Conservation (phyloP, 2,113 vertebrate genomes). For the Falco punctatus region DNA sequence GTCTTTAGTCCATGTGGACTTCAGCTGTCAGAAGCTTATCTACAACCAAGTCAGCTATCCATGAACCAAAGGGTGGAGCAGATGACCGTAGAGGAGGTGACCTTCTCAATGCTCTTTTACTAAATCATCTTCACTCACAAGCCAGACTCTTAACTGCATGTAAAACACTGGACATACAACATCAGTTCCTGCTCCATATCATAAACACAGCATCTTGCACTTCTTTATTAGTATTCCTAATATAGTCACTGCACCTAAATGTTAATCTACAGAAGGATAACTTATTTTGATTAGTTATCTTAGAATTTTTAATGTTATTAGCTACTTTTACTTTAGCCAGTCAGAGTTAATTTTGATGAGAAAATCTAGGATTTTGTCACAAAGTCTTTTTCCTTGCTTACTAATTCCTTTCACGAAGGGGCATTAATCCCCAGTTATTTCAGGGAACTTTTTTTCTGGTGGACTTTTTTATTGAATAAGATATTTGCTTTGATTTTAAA, state of each 20-base stretch:
- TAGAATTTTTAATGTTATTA: background rate
- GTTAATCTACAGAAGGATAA: background rate
- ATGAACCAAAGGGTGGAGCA: background rate
- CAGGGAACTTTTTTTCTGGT: background rate
- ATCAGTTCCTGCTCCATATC: background rate
- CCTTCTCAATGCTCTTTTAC: background rate
- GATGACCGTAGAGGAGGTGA: background rate
- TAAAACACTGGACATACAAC: background rate
- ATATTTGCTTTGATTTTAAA: background rate
- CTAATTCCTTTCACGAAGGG: background rate
- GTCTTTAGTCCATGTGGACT: background rate
- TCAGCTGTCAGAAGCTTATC: background rate
- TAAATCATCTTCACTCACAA: background rate
- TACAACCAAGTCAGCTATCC: background rate
- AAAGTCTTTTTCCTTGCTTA: background rate
- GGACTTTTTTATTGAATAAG: background rate
- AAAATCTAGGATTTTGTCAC: background rate
- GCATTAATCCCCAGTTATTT: background rate
- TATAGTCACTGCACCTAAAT: background rate
- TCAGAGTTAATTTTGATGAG: background rate
- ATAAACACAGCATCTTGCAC: background rate
- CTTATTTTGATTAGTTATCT: background rate
- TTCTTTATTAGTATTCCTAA: background rate
- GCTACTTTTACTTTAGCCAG: background rate
- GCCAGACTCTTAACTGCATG: background rate